Percentiles rank a stretch among this genome's conserved stretches.
phyloP scores from a whole-genome alignment of 2,113 vertebrate species.

The Tinamus guttatus region DNA sequence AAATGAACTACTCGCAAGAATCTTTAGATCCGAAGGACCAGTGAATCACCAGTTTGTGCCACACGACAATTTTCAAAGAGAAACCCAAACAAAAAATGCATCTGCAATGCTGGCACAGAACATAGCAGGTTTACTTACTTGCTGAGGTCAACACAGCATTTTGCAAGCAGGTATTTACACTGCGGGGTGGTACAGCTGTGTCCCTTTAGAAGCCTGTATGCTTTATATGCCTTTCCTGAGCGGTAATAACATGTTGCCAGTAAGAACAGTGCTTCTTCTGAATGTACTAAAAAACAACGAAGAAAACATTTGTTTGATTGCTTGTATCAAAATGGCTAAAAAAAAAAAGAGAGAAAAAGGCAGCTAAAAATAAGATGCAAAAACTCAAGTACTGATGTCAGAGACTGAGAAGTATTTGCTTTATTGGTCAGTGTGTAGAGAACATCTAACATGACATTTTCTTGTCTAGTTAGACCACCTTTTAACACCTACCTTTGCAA shows the following conservation, averaged over 20 bases:
- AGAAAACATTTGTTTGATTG: background rate
- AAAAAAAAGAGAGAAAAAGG: too few relatives aligned
- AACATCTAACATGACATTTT: background rate
- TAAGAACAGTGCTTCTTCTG: constrained; percentile 94
- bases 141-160: constrained; percentile 97
- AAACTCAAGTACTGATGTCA: background rate
- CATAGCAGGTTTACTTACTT: constrained; percentile 83
- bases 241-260: constrained; percentile 97
- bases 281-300: constrained; percentile 79
- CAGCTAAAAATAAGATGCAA: background rate
- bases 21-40: background rate
- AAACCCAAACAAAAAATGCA: background rate
- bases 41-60: background rate
- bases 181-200: constrained; percentile 95
- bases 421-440: background rate
- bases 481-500: background rate
- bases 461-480: background rate
- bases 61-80: background rate
- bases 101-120: background rate
- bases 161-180: constrained; percentile 96
- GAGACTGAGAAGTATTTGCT: background rate
- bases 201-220: constrained; percentile 94
- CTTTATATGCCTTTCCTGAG: constrained; percentile 97
- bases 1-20: background rate
- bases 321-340: too few relatives aligned